phyloP scores from a whole-genome alignment of 2,888 invertebrate genomes.

The Pseudococcus viburni region DNA sequence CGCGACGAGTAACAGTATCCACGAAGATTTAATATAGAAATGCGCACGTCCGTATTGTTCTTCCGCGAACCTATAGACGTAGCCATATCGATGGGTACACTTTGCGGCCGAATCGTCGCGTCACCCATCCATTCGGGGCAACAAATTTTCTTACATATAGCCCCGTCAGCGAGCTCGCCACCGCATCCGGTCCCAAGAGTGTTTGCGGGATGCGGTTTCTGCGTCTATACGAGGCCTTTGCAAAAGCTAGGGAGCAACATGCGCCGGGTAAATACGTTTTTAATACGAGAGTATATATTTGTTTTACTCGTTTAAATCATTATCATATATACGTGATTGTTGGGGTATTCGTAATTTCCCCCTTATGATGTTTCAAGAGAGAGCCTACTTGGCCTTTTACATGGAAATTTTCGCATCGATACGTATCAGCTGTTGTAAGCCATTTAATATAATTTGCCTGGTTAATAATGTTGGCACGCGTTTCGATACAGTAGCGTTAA shows the following conservation, averaged over 20 bases:
- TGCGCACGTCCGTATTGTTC: slow-evolving; percentile 21
- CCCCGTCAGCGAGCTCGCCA: background rate
- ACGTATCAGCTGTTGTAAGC: background rate
- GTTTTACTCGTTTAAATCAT: slow-evolving; percentile 13
- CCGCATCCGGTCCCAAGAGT: background rate
- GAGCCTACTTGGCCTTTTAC: too few relatives aligned
- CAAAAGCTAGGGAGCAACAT: background rate
- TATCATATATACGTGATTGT: slow-evolving; percentile 19
- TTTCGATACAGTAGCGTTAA: slow-evolving; percentile 26
- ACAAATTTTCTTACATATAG: background rate
- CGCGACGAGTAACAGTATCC: slow-evolving; percentile 47
- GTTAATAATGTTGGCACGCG: slow-evolving; percentile 33
- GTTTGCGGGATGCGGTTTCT: background rate
- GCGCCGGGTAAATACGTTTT: background rate
- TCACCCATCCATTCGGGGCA: background rate
- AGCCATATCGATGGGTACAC: background rate
- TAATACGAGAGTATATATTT: background rate
- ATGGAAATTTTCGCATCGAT: background rate
- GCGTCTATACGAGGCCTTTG: background rate
- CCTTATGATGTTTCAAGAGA: background rate
- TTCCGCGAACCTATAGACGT: slow-evolving; percentile 6
- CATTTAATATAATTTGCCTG: slow-evolving; percentile 21
- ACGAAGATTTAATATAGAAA: slow-evolving; percentile 60
- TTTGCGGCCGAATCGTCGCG: background rate
- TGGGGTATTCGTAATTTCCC: background rate